phyloP scores from a whole-genome alignment of 1,140 invertebrate species.

The Philopotamus ludificatus region DNA sequence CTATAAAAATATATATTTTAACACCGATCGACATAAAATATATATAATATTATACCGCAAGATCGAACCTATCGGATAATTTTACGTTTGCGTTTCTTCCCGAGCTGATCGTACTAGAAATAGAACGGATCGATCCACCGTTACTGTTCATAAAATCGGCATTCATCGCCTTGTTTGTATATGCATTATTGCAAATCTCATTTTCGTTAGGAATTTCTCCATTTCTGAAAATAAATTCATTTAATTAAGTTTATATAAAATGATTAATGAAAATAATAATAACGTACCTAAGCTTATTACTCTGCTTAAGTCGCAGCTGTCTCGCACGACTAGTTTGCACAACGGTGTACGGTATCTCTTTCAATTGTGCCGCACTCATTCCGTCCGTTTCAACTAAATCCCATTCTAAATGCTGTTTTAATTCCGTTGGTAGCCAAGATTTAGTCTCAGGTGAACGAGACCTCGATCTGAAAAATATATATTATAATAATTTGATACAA shows the following conservation, averaged over 20 bases:
- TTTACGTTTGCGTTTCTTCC: conserved; percentile 37
- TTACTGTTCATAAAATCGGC: conserved; percentile 48
- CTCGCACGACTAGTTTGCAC: conserved; percentile 69
- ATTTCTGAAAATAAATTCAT: conserved; percentile 6
- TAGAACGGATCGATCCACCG: conserved; percentile 53
- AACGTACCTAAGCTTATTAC: conserved; percentile 44
- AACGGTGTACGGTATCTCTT: conserved; percentile 90
- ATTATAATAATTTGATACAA: conserved; percentile 14
- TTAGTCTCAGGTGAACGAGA: conserved; percentile 71
- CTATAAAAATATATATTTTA: conserved; percentile 26
- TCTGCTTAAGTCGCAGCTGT: conserved; percentile 57
- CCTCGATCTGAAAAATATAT: conserved; percentile 54
- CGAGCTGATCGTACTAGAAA: conserved; percentile 52
- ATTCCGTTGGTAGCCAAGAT: conserved; percentile 69
- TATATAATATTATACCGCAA: not conserved
- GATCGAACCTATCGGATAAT: conserved; percentile 30
- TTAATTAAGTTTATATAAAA: not conserved
- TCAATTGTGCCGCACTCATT: conserved; percentile 84
- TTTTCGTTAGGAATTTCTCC: conserved; percentile 31
- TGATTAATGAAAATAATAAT: conserved; percentile 7
- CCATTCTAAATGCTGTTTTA: conserved; percentile 84
- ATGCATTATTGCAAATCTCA: conserved; percentile 28
- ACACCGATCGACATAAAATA: not conserved
- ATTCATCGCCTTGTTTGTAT: conserved; percentile 29
- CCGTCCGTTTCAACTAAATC: conserved; percentile 84